phyloP scores from a whole-genome alignment of 2,888 invertebrate species.

The Blera fallax region DNA sequence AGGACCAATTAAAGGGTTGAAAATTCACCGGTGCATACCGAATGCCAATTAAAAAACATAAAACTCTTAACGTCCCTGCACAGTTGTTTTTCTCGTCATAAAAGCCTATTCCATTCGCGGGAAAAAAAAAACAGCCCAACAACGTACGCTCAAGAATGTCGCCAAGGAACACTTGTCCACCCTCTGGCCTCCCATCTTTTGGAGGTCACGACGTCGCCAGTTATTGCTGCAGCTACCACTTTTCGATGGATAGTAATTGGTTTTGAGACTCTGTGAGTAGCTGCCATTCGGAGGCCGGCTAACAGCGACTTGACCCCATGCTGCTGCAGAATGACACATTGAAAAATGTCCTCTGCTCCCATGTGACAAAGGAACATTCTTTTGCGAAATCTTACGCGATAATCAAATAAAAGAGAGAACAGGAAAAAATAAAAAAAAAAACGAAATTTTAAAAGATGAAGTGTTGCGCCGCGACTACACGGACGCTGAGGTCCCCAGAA shows the following conservation, averaged over 20 bases:
- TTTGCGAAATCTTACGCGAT: slow-evolving; percentile 60
- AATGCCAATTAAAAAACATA: slow-evolving; percentile 64
- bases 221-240: slow-evolving; percentile 36
- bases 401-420: slow-evolving; percentile 48
- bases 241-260: slow-evolving; percentile 38
- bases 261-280: neutral
- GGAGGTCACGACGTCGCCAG: slow-evolving; percentile 42
- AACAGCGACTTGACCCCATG: slow-evolving; percentile 59
- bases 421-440: neutral
- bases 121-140: neutral
- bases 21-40: slow-evolving; percentile 44
- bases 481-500: slow-evolving; percentile 34
- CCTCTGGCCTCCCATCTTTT: slow-evolving; percentile 22
- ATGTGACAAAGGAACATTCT: slow-evolving; percentile 67
- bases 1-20: slow-evolving; percentile 61
- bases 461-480: slow-evolving; percentile 63
- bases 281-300: slow-evolving; percentile 26
- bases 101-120: slow-evolving; percentile 3
- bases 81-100: slow-evolving; percentile 37
- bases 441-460: slow-evolving; percentile 63
- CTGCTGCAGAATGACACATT: slow-evolving; percentile 62
- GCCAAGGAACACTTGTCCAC: neutral
- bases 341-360: slow-evolving; percentile 67
- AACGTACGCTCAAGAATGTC: slow-evolving; percentile 20
- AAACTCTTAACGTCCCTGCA: slow-evolving; percentile 39